Evolutionary conservation across 2,113 vertebrate species (phyloP).

Genomic region (Candoia aspera): DNA sequence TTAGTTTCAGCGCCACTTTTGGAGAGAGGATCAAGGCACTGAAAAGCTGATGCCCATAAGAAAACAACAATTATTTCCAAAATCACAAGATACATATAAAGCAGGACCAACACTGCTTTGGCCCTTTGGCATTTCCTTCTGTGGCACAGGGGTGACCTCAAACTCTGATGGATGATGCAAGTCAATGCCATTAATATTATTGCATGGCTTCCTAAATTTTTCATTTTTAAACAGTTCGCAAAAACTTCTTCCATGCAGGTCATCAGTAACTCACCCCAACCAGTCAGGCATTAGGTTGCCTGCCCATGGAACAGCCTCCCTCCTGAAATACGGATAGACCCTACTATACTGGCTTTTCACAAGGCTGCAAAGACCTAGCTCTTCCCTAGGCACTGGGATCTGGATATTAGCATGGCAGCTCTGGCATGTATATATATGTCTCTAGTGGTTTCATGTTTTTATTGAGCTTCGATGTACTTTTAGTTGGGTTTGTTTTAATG

Average conservation of each 20-base stretch:
- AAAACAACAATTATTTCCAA: not conserved
- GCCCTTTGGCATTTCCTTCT: accelerated
- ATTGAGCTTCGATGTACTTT: not conserved
- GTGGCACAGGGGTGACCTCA: not conserved
- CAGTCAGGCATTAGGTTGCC: too few relatives aligned
- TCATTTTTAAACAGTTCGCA: accelerated
- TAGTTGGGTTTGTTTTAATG: not conserved
- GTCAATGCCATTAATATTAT: not conserved
- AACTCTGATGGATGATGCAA: not conserved
- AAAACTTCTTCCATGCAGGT: not conserved
- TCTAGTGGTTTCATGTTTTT: not conserved
- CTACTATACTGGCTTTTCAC: not conserved
- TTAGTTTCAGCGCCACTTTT: not conserved
- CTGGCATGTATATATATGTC: too few relatives aligned
- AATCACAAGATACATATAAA: conserved; percentile 22
- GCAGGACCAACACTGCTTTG: conserved; percentile 41
- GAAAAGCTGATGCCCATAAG: accelerated
- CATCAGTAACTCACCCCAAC: not conserved
- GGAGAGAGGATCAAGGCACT: not conserved
- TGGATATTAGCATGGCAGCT: not conserved
- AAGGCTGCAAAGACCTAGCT: not conserved
- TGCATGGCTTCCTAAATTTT: not conserved
- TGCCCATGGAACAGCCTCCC: not conserved
- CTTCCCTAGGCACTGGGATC: not conserved
- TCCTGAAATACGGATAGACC: not conserved